Conservation (phyloP, 2,113 vertebrate genomes). For the Candoia aspera region DNA sequence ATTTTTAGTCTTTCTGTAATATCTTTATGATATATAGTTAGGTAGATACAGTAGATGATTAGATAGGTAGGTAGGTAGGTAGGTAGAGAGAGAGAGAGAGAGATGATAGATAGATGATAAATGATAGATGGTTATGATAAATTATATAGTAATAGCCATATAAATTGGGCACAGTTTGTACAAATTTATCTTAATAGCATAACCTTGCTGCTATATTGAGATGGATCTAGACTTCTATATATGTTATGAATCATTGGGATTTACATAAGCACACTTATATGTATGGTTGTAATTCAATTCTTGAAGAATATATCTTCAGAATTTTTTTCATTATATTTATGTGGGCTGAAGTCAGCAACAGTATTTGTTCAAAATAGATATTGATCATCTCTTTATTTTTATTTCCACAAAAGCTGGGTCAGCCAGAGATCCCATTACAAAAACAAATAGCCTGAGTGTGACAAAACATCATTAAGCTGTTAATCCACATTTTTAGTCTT, state of each 20-base stretch:
- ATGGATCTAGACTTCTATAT: not conserved
- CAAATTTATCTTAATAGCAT: not conserved
- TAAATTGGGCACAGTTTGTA: not conserved
- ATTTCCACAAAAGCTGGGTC: conserved; percentile 5
- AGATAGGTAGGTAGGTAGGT: no score
- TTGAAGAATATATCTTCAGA: conserved; percentile 4
- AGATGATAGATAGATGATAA: no score
- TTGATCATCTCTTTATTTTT: conserved; percentile 27
- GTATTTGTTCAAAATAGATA: conserved; percentile 7
- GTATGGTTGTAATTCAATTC: not conserved
- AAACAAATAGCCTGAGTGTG: not conserved
- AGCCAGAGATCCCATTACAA: conserved; percentile 13
- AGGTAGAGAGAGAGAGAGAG: no score
- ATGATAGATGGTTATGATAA: not conserved
- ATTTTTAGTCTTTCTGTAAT: conserved; percentile 40
- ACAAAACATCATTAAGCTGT: not conserved
- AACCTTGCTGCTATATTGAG: not conserved
- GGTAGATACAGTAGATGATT: no score
- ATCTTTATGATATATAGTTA: not conserved
- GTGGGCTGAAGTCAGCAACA: not conserved
- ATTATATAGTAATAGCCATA: not conserved
- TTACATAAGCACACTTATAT: not conserved
- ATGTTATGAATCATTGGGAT: not conserved
- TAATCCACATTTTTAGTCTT: conserved; percentile 39
- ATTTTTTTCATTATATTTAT: not conserved